Base-by-base conservation (phyloP, 2,888 invertebrate species). In the Rhagonycha fulva region DNA sequence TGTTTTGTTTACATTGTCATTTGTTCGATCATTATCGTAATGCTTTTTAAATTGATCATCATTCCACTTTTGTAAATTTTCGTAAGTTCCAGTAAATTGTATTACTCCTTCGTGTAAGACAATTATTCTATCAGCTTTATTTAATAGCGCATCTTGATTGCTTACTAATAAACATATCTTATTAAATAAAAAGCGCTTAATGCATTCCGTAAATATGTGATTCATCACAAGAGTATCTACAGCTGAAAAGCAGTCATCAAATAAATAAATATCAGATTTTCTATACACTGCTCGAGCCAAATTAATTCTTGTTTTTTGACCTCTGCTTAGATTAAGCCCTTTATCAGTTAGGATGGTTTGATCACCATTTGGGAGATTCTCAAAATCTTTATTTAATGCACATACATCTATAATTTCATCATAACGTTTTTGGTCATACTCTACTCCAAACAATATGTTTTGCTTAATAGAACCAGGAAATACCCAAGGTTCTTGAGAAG, bases 181-280 rank as follows among this genome's bases (percentile, higher is more conserved):
- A n/a, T 89, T 85, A 71, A 87, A 87, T 73, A 93, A 85, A 72
- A 86, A 87, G 12, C 90, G 91, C 76, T 88, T 88, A 79, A 94
- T 91, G 84, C 94, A 95, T 82, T 91, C 90, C 28, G 93, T 90
- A 85, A 94, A 95, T 5, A 93, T 86, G 81, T 92, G 91, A 66
- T 91, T 89, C 0, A 93, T 93, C 0, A 95, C 94, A 72, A 91
- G 91, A 0, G 93, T 89, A 83, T 95, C 95, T 0, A 95, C 94
- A 0, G 95, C 94, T 62, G 94, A 93, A 26, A 95, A 87, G 0
- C 95, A 94, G 85, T 95, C 95, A 82, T 95, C 95, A 63, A 95
- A 86, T 60, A 95, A 87, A 83, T 94, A 95, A 30, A 95, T 89
- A 81, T 95, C 94, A 0, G 94, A 93, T 80, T 93, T 90, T 80